Evolutionary conservation across 2,888 invertebrate genomes (phyloP).

Genomic region (Anoncus sp.): DNA sequence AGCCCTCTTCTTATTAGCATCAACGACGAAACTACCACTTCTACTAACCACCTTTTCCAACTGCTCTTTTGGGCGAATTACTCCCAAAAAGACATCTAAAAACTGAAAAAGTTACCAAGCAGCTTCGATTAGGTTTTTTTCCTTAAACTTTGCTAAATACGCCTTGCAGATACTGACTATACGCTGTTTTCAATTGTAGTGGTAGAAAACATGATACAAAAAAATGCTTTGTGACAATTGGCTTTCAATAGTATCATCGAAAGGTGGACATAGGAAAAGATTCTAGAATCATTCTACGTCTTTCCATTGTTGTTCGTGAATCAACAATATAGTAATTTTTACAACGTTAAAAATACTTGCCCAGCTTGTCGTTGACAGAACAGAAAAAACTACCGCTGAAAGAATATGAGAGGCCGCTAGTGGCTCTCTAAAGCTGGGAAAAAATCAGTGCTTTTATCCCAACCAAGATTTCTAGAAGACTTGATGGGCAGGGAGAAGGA

Average conservation of each 20-base stretch:
- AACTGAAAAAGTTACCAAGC: neutral
- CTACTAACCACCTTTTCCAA: constrained; percentile 5
- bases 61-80: neutral
- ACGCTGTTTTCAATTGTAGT: neutral
- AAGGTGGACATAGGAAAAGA: no score
- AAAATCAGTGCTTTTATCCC: constrained; percentile 34
- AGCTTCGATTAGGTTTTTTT: neutral
- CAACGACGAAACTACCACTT: constrained; percentile 22
- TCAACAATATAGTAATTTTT: no score
- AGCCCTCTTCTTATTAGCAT: constrained; percentile 54
- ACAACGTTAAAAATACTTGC: no score
- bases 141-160: neutral
- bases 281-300: no score
- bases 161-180: no score
- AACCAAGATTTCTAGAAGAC: constrained; percentile 35
- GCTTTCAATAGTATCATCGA: neutral
- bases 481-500: no score
- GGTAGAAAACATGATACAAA: neutral
- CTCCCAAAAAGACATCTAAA: neutral
- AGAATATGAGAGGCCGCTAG: no score
- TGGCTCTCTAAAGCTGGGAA: constrained; percentile 27
- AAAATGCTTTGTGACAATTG: neutral
- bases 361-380: no score
- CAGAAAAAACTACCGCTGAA: no score
- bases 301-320: no score